These are phyloP conservation scores for Parnassius smintheus DNA, from an alignment of 2,888 invertebrate species.

Conservation along the genomic window DNA sequence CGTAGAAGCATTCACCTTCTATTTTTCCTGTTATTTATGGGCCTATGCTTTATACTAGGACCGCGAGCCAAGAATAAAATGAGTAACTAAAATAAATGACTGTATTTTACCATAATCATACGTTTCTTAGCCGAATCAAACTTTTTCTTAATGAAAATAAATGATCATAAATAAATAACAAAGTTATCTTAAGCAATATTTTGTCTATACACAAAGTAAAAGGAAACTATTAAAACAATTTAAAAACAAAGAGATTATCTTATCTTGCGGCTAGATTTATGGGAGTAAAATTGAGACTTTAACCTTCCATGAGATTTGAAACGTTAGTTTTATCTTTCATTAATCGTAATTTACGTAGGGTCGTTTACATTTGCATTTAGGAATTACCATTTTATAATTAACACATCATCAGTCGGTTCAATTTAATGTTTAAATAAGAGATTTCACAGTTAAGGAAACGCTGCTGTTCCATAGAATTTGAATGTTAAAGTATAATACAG, in stretches of 20 bases:
- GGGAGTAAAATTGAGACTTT: slow-evolving; percentile 49
- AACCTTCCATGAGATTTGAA: slow-evolving; percentile 56
- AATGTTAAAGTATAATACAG: background rate
- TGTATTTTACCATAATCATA: slow-evolving; percentile 70
- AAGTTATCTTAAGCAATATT: slow-evolving; percentile 3
- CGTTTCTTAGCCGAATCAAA: slow-evolving; percentile 58
- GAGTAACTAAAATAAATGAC: slow-evolving; percentile 77
- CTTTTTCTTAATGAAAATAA: slow-evolving; percentile 63
- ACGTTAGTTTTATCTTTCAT: slow-evolving; percentile 59
- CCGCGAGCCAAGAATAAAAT: slow-evolving; percentile 76
- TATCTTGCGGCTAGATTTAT: slow-evolving; percentile 67
- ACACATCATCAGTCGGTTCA: slow-evolving; percentile 66
- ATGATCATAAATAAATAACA: slow-evolving; percentile 42
- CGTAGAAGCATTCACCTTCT: slow-evolving; percentile 79
- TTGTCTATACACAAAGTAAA: slow-evolving; percentile 26
- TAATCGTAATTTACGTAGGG: slow-evolving; percentile 75
- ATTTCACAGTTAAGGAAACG: slow-evolving; percentile 74
- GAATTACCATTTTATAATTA: slow-evolving; percentile 73
- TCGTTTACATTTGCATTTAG: slow-evolving; percentile 70
- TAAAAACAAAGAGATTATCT: slow-evolving; percentile 64
- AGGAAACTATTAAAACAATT: slow-evolving; percentile 31
- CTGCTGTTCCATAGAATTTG: slow-evolving; percentile 48
- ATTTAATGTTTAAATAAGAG: slow-evolving; percentile 71
- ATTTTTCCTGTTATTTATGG: slow-evolving; percentile 79
- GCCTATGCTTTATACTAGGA: slow-evolving; percentile 77